These are phyloP conservation scores for Delia radicum DNA, from an alignment of 1,140 invertebrate species.

Conservation along the genomic window DNA sequence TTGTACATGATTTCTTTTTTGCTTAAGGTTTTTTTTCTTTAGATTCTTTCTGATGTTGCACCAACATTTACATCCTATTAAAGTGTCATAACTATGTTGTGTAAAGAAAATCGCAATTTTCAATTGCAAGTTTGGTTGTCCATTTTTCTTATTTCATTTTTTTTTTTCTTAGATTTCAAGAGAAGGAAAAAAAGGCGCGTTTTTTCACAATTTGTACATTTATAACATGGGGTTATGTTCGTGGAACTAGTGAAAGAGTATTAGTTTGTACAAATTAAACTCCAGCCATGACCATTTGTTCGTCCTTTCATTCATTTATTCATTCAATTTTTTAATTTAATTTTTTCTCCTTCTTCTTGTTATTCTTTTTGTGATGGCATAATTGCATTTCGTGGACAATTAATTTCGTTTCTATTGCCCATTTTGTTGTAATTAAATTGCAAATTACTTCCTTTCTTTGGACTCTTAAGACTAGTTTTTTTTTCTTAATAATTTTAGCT, in stretches of 20 bases:
- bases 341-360: neutral
- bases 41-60: neutral
- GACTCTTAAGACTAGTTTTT: neutral
- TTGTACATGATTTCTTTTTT: neutral
- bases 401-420: conserved; percentile 56
- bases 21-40: neutral
- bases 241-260: neutral
- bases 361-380: conserved; percentile 33
- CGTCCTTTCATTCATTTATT: neutral
- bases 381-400: conserved; percentile 56
- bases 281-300: neutral
- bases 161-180: neutral
- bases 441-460: conserved; percentile 54
- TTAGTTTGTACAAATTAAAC: neutral
- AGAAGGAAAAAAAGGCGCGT: neutral
- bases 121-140: neutral
- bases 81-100: neutral
- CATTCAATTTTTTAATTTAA: neutral
- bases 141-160: neutral
- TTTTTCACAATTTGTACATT: neutral
- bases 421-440: conserved; percentile 56
- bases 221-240: neutral
- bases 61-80: neutral
- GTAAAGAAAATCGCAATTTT: neutral
- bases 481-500: conserved; percentile 4